Base-by-base conservation (phyloP, 1,140 invertebrate genomes). In the Halotydeus destructor region DNA sequence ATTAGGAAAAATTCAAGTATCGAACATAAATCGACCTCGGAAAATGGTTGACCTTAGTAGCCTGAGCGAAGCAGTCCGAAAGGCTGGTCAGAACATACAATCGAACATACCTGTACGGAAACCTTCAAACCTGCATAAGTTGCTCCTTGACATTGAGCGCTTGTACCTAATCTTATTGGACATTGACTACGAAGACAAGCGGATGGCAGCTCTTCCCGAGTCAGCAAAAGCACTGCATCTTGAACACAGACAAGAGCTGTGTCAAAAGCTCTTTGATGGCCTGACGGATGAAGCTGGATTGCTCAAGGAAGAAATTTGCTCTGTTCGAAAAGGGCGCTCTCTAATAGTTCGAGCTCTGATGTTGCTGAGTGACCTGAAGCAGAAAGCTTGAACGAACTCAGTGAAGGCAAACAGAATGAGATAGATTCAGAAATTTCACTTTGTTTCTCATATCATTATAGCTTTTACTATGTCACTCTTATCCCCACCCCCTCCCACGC, bases 41-140 rank as follows among this genome's bases (percentile, higher is more conserved):
- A 84, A 85, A 62, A 81, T 91, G 55, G 73, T 86, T 56, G 75
- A 82, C 49, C 67, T 80, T n/a, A 74, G 38, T 14, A 70, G 72
- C 24, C 65, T 58, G 50, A 49, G 46, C n/a, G 27, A 39, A 38
- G n/a, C 58, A 57, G 28, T 51, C 54, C 41, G 47, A 58, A n/a
- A 50, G 58, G 30, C 28, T 32, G 8, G 43, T 45, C 9, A 57
- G 53, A 27, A 8, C n/a, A 16, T 5, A 9, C 9, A 25, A 26
- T 5, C 19, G 23, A 11, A 14, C 6, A 26, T 9, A 39, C 23
- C 12, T 2, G n/a, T 18, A 12, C 18, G 25, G 11, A 6, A 4
- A 27, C 27, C 39, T 1, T 8, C 11, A n/a, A 49, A 22, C 18
- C 36, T 46, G 21, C 46, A 49, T n/a, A 23, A 28, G 12, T 27